Evolutionary conservation across 2,113 vertebrate species (phyloP).

Genomic region (Galbula dea): DNA sequence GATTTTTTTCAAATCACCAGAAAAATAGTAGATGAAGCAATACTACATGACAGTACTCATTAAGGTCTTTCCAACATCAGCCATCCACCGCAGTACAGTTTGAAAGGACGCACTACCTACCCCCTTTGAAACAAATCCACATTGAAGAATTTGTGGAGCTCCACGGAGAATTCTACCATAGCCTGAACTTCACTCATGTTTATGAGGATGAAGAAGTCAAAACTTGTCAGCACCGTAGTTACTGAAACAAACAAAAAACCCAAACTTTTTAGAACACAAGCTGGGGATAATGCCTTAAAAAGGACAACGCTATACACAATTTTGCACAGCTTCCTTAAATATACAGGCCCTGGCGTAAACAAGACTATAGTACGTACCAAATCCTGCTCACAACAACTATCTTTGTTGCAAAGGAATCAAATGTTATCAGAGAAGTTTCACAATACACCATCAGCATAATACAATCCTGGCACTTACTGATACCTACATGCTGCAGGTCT

Average conservation of each 20-base stretch:
- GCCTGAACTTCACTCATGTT: constrained; percentile 99
- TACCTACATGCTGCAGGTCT: background rate
- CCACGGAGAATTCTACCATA: constrained; percentile 98
- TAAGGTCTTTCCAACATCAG: background rate
- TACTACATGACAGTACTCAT: background rate
- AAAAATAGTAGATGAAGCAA: background rate
- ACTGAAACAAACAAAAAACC: constrained; percentile 56
- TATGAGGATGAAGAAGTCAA: constrained; percentile 75
- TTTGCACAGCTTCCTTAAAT: background rate
- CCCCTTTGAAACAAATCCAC: constrained; percentile 99
- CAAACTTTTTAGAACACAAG: constrained; percentile 18
- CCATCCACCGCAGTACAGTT: background rate
- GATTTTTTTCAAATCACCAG: background rate
- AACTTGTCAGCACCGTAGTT: constrained; percentile 78
- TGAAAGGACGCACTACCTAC: constrained; percentile 72
- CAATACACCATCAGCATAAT: background rate
- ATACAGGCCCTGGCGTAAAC: background rate
- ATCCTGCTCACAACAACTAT: background rate
- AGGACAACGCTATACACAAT: background rate
- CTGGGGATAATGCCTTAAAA: background rate
- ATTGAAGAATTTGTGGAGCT: constrained; percentile 99
- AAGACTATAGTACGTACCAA: background rate
- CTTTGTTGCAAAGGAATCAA: background rate
- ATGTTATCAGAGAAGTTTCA: background rate
- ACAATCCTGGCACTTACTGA: background rate